Evolutionary conservation across 2,888 invertebrate species (phyloP).

Genomic region (Priocnemis perturbator): DNA sequence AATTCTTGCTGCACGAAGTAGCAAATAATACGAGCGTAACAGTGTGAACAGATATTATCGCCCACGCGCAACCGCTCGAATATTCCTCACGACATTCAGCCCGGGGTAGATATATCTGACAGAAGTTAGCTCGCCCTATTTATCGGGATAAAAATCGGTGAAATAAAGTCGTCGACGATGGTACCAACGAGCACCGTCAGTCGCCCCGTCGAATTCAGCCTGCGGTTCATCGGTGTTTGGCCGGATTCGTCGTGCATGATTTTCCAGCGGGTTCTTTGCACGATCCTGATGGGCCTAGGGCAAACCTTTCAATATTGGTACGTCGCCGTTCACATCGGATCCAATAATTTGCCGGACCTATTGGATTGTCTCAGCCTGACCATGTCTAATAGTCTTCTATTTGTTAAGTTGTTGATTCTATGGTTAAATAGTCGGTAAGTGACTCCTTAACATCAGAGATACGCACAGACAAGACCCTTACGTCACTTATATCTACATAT

Average conservation of each 20-base stretch:
- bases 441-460: neutral
- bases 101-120: neutral
- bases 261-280: conserved; percentile 25
- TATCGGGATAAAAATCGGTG: neutral
- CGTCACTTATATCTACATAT: too few species aligned
- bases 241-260: conserved; percentile 26
- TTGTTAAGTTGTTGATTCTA: conserved; percentile 34
- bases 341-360: conserved; percentile 26
- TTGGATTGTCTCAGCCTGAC: conserved; percentile 35
- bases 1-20: too few species aligned
- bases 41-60: too few species aligned
- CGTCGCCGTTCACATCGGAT: conserved; percentile 17
- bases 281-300: conserved; percentile 3
- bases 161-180: conserved; percentile 10
- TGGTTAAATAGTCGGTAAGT: conserved; percentile 37
- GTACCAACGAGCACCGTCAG: conserved; percentile 18
- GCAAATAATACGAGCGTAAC: too few species aligned
- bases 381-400: conserved; percentile 35
- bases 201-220: conserved; percentile 29
- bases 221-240: conserved; percentile 43
- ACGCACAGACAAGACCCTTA: too few species aligned
- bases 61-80: too few species aligned
- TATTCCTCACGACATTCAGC: too few species aligned
- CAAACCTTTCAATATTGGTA: conserved; percentile 41
- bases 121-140: neutral